Base-by-base conservation (phyloP, 2,888 invertebrate species). In the Saturnia japonica region DNA sequence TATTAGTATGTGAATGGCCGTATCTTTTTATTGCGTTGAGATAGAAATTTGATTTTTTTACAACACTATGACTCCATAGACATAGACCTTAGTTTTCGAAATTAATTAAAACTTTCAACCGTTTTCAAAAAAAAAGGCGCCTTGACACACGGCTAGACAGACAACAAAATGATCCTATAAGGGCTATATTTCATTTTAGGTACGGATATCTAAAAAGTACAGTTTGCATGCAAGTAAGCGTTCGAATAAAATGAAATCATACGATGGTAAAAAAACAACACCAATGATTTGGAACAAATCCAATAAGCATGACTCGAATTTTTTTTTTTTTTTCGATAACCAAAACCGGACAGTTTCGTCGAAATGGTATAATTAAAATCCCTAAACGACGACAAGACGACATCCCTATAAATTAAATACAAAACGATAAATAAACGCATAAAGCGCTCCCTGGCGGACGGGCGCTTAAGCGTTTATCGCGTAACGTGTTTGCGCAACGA, bases 391-490 rank as follows among this genome's bases (percentile, higher is more conserved):
- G 57, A 60, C 57, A 60, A 12, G 57, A 60, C 12, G 57, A 25
- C 12, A 60, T 28, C 28, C 22, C 64, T 40, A 40, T 64, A n/a
- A n/a, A 64, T 64, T 60, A 60, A 60, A 64, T 8, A 40, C 64
- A n/a, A 64, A 34, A n/a, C 64, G 64, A 64, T 64, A 64, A 64
- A 64, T 64, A n/a, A 64, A 64, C 64, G 8, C 40, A n/a, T 64
- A 64, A 64, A 64, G 64, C 28, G 62, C 62, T 16, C 22, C n/a
- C 54, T 2, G 34, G 34, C 64, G 64, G 64, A 19, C 64, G 9
- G 40, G 34, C 64, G 64, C 64, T 64, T 40, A 34, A 40, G 64
- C 64, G 64, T 40, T 64, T 64, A 64, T 64, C 64, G n/a, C 40
- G 34, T 40, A 64, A 64, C 64, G 64, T 40, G 64, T 64, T 64